A percentile compares a stretch with the other conserved stretches of the same genome.
These are phyloP conservation scores for Gari tellinella DNA, from an alignment of 2,888 invertebrate species.

Conservation along the genomic window DNA sequence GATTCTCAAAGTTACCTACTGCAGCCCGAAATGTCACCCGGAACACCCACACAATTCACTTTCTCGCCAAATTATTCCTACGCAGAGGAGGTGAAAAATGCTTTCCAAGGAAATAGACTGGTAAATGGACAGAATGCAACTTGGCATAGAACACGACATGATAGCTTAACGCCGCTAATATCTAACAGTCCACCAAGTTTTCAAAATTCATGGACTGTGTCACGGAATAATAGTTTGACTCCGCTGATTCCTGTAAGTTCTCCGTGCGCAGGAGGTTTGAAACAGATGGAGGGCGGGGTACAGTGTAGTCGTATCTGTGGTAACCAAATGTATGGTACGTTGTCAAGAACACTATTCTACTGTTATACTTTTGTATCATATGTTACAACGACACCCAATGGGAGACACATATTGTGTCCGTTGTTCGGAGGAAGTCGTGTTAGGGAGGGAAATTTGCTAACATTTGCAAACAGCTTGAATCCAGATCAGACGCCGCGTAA, in stretches of 20 bases:
- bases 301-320: constrained; percentile 2
- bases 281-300: no score
- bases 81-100: background rate
- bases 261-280: no score
- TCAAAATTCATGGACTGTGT: no score
- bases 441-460: no score
- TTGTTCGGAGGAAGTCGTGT: no score
- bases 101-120: background rate
- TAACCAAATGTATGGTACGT: constrained; percentile 22
- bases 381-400: no score
- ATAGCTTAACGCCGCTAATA: background rate
- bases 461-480: no score
- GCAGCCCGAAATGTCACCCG: constrained; percentile 41
- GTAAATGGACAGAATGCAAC: background rate
- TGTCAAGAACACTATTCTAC: background rate
- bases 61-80: constrained; percentile 34
- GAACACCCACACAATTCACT: constrained; percentile 37
- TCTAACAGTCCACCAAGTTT: background rate
- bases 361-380: no score
- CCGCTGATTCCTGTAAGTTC: no score
- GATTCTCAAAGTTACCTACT: constrained; percentile 46
- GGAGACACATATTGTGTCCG: no score
- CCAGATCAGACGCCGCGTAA: no score
- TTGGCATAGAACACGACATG: background rate
- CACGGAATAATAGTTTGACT: no score